Evolutionary conservation across 2,888 invertebrate genomes (phyloP).

Genomic region (Heliothis peltigera): DNA sequence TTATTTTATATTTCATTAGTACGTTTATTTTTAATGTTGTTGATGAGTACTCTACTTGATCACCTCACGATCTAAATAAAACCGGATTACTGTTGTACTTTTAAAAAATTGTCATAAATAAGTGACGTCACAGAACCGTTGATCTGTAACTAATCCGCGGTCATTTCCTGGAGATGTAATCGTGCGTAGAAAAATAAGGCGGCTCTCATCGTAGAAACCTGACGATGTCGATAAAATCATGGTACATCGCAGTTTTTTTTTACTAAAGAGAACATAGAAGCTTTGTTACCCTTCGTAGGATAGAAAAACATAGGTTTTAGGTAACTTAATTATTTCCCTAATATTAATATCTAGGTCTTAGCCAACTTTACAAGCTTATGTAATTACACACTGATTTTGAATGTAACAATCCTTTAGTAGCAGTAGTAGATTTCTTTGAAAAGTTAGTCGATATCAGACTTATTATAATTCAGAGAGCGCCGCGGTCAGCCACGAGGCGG

Average conservation of each 20-base stretch:
- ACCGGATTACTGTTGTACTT: too few relatives aligned
- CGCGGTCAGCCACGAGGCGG: slow-evolving; percentile 38
- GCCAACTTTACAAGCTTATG: slow-evolving; percentile 5
- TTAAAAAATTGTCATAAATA: neutral
- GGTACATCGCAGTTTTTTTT: too few relatives aligned
- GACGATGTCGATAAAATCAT: too few relatives aligned
- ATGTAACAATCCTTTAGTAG: slow-evolving; percentile 55
- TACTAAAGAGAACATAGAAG: too few relatives aligned
- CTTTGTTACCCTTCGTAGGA: too few relatives aligned
- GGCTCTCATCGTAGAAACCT: too few relatives aligned
- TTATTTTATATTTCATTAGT: too few relatives aligned
- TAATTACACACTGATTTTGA: slow-evolving; percentile 50
- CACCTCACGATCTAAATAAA: too few relatives aligned
- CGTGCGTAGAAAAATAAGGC: neutral
- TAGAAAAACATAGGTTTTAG: too few relatives aligned
- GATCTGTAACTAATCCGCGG: neutral
- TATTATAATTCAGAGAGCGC: slow-evolving; percentile 64
- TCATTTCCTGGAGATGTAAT: neutral
- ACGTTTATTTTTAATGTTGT: too few relatives aligned
- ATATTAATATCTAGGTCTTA: neutral
- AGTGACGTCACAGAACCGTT: neutral
- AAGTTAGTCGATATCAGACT: slow-evolving; percentile 58
- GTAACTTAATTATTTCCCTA: too few relatives aligned
- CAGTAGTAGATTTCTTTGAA: slow-evolving; percentile 36
- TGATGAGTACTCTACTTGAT: too few relatives aligned